phyloP scores from a whole-genome alignment of 1,140 invertebrate species.

The Zaprionus lachaisei region DNA sequence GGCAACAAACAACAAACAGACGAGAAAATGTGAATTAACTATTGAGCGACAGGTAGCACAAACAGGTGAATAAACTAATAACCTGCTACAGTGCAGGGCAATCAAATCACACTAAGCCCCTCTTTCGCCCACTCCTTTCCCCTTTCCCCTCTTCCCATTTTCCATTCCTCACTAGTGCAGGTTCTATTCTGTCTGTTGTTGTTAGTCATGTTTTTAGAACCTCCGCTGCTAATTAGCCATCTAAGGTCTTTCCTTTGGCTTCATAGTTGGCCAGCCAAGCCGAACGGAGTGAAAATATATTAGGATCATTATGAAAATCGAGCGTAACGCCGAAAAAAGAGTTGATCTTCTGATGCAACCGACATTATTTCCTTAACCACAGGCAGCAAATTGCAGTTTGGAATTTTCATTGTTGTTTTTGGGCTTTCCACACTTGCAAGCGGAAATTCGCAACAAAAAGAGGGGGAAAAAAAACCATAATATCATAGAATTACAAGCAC shows the following conservation, averaged over 20 bases:
- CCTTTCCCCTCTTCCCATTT: background rate
- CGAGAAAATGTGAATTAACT: slow-evolving; percentile 44
- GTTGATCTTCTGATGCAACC: slow-evolving; percentile 39
- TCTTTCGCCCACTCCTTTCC: background rate
- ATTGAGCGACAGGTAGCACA: slow-evolving; percentile 54
- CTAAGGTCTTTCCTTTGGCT: slow-evolving; percentile 34
- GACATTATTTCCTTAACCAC: slow-evolving; percentile 10
- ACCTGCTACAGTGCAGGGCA: slow-evolving; percentile 35
- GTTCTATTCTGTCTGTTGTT: background rate
- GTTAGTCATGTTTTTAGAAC: background rate
- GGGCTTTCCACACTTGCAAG: slow-evolving; percentile 27
- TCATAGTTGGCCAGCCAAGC: slow-evolving; percentile 67
- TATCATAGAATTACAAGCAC: slow-evolving; percentile 34
- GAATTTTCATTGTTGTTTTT: slow-evolving; percentile 30
- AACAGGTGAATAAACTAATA: slow-evolving; percentile 77
- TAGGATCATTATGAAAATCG: background rate
- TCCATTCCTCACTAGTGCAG: background rate
- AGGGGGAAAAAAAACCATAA: slow-evolving; percentile 9
- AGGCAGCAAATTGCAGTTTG: slow-evolving; percentile 23
- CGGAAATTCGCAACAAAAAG: slow-evolving; percentile 24
- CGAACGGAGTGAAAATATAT: slow-evolving; percentile 48
- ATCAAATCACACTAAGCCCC: background rate
- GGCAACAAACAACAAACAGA: slow-evolving; percentile 21
- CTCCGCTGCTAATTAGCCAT: slow-evolving; percentile 49
- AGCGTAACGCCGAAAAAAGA: slow-evolving; percentile 36